Evolutionary conservation across 2,797 vertebrate genomes (phyloP).

Genomic region (Sebastes vulpes): DNA sequence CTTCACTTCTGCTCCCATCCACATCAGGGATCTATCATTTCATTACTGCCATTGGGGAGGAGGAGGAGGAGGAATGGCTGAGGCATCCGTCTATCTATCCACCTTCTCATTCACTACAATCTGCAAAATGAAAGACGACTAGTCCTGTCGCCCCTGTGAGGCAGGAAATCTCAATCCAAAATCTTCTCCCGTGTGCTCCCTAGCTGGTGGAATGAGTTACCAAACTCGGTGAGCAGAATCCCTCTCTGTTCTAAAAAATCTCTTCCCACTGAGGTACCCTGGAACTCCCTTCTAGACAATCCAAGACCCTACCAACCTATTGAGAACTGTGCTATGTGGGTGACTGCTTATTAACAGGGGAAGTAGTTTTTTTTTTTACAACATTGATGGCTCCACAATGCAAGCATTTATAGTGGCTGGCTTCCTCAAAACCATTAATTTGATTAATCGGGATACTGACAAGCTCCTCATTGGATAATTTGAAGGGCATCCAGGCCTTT

Average conservation of each 20-base stretch:
- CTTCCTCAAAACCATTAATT: background rate
- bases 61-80: slow-evolving; percentile 4
- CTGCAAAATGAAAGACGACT: background rate
- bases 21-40: slow-evolving; percentile 79
- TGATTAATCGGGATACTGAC: background rate
- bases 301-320: background rate
- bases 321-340: background rate
- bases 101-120: background rate
- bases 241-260: too few relatives aligned
- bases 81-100: background rate
- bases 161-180: background rate
- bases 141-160: background rate
- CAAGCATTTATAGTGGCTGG: background rate
- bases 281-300: background rate
- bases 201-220: too few relatives aligned
- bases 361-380: background rate
- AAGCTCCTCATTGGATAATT: background rate
- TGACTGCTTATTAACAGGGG: background rate
- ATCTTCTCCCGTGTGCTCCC: background rate
- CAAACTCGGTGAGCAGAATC: background rate
- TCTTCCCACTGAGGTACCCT: background rate
- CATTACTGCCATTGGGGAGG: slow-evolving; percentile 55
- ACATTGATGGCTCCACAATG: background rate
- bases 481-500: slow-evolving; percentile 9
- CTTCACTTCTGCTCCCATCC: slow-evolving; percentile 72